These are phyloP conservation scores for Mythimna pallens DNA, from an alignment of 2,888 invertebrate genomes.

Conservation along the genomic window DNA sequence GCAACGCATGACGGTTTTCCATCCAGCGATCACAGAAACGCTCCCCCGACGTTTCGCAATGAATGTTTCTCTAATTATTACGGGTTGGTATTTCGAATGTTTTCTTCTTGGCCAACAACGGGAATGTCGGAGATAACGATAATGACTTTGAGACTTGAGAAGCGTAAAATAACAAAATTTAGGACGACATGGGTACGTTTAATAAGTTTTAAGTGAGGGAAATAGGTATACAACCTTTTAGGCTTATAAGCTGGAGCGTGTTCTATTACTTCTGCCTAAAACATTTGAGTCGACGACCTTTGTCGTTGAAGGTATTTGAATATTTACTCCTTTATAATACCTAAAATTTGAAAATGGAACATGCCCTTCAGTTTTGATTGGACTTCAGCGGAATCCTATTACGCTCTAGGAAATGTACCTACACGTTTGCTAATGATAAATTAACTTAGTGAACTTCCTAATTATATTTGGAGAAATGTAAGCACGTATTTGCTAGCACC, in stretches of 20 bases:
- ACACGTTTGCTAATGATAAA: slow-evolving; percentile 49
- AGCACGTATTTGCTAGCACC: slow-evolving; percentile 37
- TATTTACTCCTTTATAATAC: slow-evolving; percentile 8
- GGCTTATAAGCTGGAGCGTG: not conserved
- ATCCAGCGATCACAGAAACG: slow-evolving; percentile 63
- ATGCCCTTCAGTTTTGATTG: slow-evolving; percentile 6
- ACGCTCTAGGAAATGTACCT: slow-evolving; percentile 16
- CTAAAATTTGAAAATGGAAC: slow-evolving; percentile 20
- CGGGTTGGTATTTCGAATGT: slow-evolving; percentile 61
- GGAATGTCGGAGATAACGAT: slow-evolving; percentile 50
- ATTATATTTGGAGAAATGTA: slow-evolving; percentile 55
- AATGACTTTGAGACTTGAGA: slow-evolving; percentile 57
- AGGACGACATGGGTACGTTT: slow-evolving; percentile 50
- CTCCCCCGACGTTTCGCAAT: slow-evolving; percentile 67
- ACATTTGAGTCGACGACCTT: slow-evolving; percentile 26
- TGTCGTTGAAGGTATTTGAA: not conserved
- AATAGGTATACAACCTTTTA: slow-evolving; percentile 29
- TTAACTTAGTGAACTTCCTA: slow-evolving; percentile 53
- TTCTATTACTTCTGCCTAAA: slow-evolving; percentile 24
- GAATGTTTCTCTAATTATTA: slow-evolving; percentile 73
- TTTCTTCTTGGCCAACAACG: slow-evolving; percentile 59
- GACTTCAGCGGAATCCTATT: slow-evolving; percentile 25
- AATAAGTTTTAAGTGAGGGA: slow-evolving; percentile 45
- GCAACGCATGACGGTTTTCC: slow-evolving; percentile 67
- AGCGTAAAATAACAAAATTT: slow-evolving; percentile 54